A percentile compares a stretch with the other conserved stretches of the same genome.
These are phyloP conservation scores for Chymomyza fuscimana DNA, from an alignment of 2,888 invertebrate species.

Conservation along the genomic window DNA sequence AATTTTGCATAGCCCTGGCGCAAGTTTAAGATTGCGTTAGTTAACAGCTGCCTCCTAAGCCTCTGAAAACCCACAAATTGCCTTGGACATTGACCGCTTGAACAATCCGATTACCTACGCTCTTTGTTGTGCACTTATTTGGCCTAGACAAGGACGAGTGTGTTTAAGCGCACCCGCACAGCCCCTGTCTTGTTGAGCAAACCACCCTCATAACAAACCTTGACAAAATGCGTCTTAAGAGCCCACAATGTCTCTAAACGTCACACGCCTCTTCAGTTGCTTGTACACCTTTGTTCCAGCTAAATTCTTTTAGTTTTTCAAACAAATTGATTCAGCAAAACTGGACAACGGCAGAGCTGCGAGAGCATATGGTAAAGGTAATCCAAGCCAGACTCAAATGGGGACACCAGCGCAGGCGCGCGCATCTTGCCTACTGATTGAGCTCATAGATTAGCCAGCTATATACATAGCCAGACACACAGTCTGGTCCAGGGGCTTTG, in stretches of 20 bases:
- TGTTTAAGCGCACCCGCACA: constrained; percentile 41
- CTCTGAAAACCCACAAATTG: constrained; percentile 72
- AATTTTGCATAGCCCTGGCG: constrained; percentile 45
- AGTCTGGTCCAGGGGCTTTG: constrained; percentile 38
- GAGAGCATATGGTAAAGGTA: constrained; percentile 47
- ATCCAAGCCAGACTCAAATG: background rate
- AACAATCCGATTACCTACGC: constrained; percentile 72
- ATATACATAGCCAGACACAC: background rate
- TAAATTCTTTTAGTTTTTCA: constrained; percentile 52
- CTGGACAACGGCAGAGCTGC: constrained; percentile 43
- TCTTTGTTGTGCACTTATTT: constrained; percentile 41
- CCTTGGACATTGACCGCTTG: constrained; percentile 61
- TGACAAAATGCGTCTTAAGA: constrained; percentile 41
- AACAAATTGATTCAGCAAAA: constrained; percentile 63
- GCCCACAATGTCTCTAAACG: constrained; percentile 66
- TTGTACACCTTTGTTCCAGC: constrained; percentile 45
- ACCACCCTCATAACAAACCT: constrained; percentile 50
- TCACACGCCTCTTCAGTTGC: constrained; percentile 73
- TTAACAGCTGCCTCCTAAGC: constrained; percentile 32
- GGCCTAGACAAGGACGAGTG: background rate
- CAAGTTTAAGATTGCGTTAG: constrained; percentile 8
- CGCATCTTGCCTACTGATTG: constrained; percentile 55
- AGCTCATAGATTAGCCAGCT: constrained; percentile 60
- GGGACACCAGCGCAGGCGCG: constrained; percentile 14
- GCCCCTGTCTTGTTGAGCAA: constrained; percentile 10